phyloP scores from a whole-genome alignment of 2,888 invertebrate genomes.

The Acleris cristana region DNA sequence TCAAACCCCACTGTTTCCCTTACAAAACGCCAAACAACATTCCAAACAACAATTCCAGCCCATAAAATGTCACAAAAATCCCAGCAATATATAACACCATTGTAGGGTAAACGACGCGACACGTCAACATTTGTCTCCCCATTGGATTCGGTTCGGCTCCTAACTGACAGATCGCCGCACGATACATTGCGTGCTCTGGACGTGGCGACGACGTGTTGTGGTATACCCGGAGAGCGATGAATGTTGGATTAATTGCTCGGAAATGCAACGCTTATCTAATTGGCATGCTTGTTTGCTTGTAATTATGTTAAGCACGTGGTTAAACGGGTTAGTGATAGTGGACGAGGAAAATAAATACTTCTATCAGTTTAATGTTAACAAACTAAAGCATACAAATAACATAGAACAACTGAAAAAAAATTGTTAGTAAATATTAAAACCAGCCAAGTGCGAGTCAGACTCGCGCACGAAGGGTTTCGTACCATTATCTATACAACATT shows the following conservation, averaged over 20 bases:
- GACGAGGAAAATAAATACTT: not conserved
- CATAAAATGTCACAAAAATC: conserved; percentile 28
- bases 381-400: no score
- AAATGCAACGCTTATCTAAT: conserved; percentile 30
- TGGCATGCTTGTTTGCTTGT: conserved; percentile 17
- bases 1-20: not conserved
- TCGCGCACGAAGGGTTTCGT: no score
- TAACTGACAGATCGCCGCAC: conserved; percentile 47
- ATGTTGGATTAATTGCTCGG: conserved; percentile 28
- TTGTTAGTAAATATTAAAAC: no score
- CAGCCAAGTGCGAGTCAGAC: no score
- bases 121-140: conserved; percentile 45
- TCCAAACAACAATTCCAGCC: conserved; percentile 3
- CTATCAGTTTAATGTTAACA: no score
- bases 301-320: conserved; percentile 10
- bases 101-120: conserved; percentile 36
- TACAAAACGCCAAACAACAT: not conserved
- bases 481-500: no score
- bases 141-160: conserved; percentile 40
- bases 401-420: no score
- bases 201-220: conserved; percentile 38
- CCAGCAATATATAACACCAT: conserved; percentile 41
- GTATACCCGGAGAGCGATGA: conserved; percentile 39
- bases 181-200: conserved; percentile 45
- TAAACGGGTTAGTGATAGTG: conserved; percentile 6